phyloP scores from a whole-genome alignment of 1,140 invertebrate genomes.

The Chymomyza costata region DNA sequence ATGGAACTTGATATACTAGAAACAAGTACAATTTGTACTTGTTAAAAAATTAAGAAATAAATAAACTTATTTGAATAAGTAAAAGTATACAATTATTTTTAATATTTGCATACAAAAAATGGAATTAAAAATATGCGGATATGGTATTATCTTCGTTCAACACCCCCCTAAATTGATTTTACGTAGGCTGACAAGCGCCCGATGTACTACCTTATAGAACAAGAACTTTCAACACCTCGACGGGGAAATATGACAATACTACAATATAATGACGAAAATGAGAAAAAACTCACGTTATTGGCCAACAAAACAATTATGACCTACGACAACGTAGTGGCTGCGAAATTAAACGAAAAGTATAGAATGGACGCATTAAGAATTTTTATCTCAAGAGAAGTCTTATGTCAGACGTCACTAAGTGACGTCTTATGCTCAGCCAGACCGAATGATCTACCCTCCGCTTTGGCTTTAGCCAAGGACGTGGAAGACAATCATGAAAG shows the following conservation, averaged over 20 bases:
- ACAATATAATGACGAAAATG: constrained; percentile 9
- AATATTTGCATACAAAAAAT: no score
- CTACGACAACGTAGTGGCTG: constrained; percentile 8
- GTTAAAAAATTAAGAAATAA: no score
- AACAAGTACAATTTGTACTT: no score
- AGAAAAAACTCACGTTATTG: constrained; percentile 11
- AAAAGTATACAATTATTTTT: no score
- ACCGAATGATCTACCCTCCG: constrained; percentile 18
- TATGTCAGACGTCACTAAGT: no score
- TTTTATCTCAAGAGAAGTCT: no score
- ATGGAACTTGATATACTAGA: no score
- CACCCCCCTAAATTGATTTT: constrained; percentile 26
- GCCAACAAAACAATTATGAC: constrained; percentile 23
- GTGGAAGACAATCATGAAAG: constrained; percentile 21
- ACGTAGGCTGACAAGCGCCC: constrained; percentile 27
- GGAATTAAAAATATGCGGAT: no score
- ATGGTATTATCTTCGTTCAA: constrained; percentile 13
- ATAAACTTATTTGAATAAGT: no score
- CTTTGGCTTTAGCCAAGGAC: constrained; percentile 21
- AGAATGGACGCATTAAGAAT: no score
- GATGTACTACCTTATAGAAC: constrained; percentile 22
- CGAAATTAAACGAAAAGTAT: constrained; percentile 9
- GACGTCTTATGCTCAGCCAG: constrained; percentile 14
- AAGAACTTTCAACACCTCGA: constrained; percentile 13
- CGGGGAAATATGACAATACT: constrained; percentile 10